phyloP scores from a whole-genome alignment of 2,888 invertebrate genomes.

The Perithous albicinctus region DNA sequence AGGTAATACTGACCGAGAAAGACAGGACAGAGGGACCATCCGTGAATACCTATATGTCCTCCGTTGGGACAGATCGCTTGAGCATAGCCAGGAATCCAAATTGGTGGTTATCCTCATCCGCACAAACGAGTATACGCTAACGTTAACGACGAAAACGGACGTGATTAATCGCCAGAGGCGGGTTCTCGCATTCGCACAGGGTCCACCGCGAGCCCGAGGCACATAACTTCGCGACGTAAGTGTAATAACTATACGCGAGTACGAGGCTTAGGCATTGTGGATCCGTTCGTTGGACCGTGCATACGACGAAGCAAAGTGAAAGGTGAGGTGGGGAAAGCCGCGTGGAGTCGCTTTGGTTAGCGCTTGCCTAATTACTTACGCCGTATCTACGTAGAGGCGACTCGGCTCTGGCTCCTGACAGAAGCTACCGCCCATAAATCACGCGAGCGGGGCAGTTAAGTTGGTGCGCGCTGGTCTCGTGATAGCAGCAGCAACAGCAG shows the following conservation, averaged over 20 bases:
- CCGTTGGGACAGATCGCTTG: constrained; percentile 1
- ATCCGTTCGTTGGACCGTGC: constrained; percentile 25
- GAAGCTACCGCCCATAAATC: constrained; percentile 67
- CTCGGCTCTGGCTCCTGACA: constrained; percentile 58
- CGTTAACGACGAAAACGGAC: constrained; percentile 46
- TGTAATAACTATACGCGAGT: constrained; percentile 41
- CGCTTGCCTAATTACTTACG: constrained; percentile 68
- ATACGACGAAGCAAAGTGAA: constrained; percentile 25
- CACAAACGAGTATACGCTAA: neutral
- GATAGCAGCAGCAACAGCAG: constrained; percentile 44
- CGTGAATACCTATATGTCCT: neutral
- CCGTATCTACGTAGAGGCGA: constrained; percentile 61
- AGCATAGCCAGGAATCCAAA: neutral
- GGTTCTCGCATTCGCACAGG: constrained; percentile 13
- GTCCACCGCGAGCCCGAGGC: constrained; percentile 1
- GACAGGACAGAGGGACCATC: neutral
- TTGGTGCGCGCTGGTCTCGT: constrained; percentile 40
- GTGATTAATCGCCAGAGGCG: constrained; percentile 51
- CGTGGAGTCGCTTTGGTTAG: constrained; percentile 55
- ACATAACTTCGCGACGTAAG: constrained; percentile 44
- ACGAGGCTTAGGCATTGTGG: constrained; percentile 11
- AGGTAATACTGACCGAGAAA: neutral
- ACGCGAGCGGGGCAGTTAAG: constrained; percentile 61
- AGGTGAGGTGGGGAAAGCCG: constrained; percentile 14
- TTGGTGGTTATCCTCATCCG: neutral